Evolutionary conservation across 1,140 invertebrate genomes (phyloP), one percentile per base, ranked within the genome.

Genomic region (Cherax destructor): DNA sequence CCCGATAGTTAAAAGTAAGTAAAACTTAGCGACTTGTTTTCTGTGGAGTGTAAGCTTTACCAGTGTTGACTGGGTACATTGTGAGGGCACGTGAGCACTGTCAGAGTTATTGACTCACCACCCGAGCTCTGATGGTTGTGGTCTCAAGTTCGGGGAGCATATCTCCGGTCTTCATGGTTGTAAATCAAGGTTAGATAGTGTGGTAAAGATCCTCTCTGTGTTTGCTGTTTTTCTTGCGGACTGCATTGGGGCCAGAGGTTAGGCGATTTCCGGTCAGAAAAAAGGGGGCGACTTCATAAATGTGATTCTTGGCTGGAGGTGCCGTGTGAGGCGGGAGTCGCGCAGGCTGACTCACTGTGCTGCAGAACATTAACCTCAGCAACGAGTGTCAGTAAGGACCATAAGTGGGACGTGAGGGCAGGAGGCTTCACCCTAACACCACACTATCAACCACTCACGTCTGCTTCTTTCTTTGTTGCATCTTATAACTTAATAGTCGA

Each of bases 211-310:
- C 6, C 47, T 50, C 83, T 84, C 83, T 84, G 83, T 84, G 24
- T 21, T 21, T 18, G 24, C 30, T 11, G 21, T 84, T 84, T 83
- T 56, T n/a, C 52, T 50, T 84, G 24, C 18, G n/a, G 30, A 13
- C 24, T 84, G 49, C 83, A 84, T 49, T 72, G 65, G 83, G 83
- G 83, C 21, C 81, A 65, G 81, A 59, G 59, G 81, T 83, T 83
- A 59, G 24, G 83, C 83, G 83, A 69, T 84, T 84, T 84, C 83
- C 83, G 83, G 83, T 49, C 59, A 84, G 83, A 69, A 84, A 84
- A 47, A 69, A 30, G 41, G 59, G 24, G 83, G 21, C 80, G n/a
- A 49, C 47, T 50, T 49, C 47, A 74, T 30, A 30, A 30, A 74
- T 74, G 69, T 24, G 69, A 5, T 24, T 74, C 69, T 74, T 24